A percentile compares a stretch with the other conserved stretches of the same genome.
These are phyloP conservation scores for Neodon shergylaensis DNA, from an alignment of 2,113 vertebrate genomes.

Conservation along the genomic window DNA sequence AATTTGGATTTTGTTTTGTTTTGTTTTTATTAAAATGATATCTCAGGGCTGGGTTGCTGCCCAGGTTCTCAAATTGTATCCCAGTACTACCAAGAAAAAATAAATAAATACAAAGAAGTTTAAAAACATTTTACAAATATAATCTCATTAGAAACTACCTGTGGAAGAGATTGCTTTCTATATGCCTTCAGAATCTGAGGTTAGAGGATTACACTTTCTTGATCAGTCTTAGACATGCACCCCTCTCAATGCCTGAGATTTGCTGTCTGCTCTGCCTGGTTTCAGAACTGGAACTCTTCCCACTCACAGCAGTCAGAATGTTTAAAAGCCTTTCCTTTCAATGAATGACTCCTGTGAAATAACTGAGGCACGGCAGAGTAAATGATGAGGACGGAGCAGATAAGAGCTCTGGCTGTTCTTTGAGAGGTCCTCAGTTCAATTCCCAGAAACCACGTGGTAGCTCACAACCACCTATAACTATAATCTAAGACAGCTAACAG, in stretches of 20 bases:
- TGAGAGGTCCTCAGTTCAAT: background rate
- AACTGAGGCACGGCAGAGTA: background rate
- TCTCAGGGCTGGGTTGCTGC: background rate
- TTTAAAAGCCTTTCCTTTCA: background rate
- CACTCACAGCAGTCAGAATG: background rate
- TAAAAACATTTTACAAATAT: background rate
- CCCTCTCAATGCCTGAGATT: no score
- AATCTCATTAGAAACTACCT: background rate
- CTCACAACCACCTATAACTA: background rate
- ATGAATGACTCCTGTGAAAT: background rate
- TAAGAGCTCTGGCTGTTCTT: background rate
- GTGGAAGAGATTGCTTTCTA: background rate
- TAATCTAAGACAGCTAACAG: background rate
- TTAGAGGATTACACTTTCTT: background rate
- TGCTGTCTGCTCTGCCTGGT: background rate
- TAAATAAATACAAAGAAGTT: background rate
- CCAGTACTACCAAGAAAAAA: background rate
- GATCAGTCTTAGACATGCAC: fast-evolving
- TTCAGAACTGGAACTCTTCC: background rate
- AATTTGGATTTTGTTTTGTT: background rate
- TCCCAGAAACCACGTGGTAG: background rate
- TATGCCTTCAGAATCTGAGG: background rate
- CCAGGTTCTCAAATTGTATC: background rate
- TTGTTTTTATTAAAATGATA: background rate
- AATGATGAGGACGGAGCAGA: background rate